phyloP scores from a whole-genome alignment of 2,113 vertebrate genomes.

The Ondatra zibethicus region DNA sequence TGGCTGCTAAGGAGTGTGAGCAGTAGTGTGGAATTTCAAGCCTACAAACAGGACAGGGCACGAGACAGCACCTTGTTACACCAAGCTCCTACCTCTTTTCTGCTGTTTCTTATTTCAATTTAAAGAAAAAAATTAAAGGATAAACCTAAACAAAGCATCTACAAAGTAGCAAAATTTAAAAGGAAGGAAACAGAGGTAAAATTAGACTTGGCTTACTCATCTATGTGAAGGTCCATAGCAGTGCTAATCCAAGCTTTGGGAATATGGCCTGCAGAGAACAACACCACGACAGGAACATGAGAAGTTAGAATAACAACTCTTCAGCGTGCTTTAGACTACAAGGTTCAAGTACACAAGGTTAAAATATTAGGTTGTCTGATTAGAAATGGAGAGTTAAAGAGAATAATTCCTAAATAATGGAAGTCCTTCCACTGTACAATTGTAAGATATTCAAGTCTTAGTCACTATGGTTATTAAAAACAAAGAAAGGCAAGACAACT shows the following conservation, averaged over 20 bases:
- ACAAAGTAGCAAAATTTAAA: slow-evolving; percentile 51
- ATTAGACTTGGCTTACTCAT: slow-evolving; percentile 87
- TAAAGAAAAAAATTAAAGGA: slow-evolving; percentile 7
- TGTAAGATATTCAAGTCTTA: not conserved
- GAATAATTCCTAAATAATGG: slow-evolving; percentile 19
- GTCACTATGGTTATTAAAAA: not conserved
- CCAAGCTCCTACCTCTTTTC: not conserved
- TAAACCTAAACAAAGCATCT: slow-evolving; percentile 47
- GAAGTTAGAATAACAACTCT: slow-evolving; percentile 24
- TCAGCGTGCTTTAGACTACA: slow-evolving; percentile 12
- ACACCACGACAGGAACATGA: slow-evolving; percentile 1
- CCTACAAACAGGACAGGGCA: not conserved
- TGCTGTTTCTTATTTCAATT: slow-evolving; percentile 10
- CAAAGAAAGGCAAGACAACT: not conserved
- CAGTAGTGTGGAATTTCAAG: not conserved
- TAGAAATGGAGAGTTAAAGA: slow-evolving; percentile 16
- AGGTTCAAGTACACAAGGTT: not conserved
- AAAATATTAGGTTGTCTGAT: slow-evolving; percentile 7
- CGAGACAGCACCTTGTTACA: not conserved
- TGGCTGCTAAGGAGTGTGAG: not conserved
- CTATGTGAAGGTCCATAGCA: slow-evolving; percentile 89
- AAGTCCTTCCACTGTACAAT: not conserved
- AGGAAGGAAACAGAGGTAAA: slow-evolving; percentile 5
- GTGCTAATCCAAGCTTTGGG: slow-evolving; percentile 94
- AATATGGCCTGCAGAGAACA: slow-evolving; percentile 89